Base-by-base conservation (phyloP, 1,140 invertebrate species). In the Thalassaphorura encarpata region DNA sequence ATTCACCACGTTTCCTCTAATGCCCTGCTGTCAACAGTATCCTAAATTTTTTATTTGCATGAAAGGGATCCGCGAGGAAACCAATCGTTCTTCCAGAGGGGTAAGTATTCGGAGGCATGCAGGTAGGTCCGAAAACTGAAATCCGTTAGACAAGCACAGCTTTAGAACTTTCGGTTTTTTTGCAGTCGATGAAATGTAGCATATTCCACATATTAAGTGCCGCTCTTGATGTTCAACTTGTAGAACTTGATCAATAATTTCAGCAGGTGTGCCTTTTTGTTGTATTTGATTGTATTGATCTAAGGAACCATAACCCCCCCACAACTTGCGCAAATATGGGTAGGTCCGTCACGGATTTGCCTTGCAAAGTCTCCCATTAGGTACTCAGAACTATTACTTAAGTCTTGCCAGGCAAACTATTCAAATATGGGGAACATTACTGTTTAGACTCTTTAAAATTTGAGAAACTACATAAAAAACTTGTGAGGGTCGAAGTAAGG, bases 1-100 rank as follows among this genome's bases (percentile, higher is more conserved):
- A 43, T 60, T 60, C 26, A 57, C 51, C 3, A 61, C 46, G 24
- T 57, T 61, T 19, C 59, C 59, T 2, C 29, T 23, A 2, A 57
- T 15, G 18, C 6, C 19, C 6, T 19, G 49, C 27, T 61, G 59
- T 8, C 50, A 2, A 15, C 55, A 43, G 6, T 24, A 18, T 6
- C 55, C 50, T n/a, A 48, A 13, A 1, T 8, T 1, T 26, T 46
- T 3, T 3, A 61, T 57, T 19, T 52, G 51, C 54, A 57, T 57
- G 29, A 61, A 61, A 2, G 54, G 59, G 4, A 61, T 47, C 15
- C 55, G 28, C 11, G 29, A 16, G 0, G 59, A 31, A 11, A 56
- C 47, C 1, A 61, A 23, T 40, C 54, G 31, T 41, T 52, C 59
- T 50, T 61, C 53, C 13, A 48, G 23, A 2, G 42, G 21, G 13